Base-by-base conservation (phyloP, 92 coral and sea anemone species). In the Parazoanthus darwini region DNA sequence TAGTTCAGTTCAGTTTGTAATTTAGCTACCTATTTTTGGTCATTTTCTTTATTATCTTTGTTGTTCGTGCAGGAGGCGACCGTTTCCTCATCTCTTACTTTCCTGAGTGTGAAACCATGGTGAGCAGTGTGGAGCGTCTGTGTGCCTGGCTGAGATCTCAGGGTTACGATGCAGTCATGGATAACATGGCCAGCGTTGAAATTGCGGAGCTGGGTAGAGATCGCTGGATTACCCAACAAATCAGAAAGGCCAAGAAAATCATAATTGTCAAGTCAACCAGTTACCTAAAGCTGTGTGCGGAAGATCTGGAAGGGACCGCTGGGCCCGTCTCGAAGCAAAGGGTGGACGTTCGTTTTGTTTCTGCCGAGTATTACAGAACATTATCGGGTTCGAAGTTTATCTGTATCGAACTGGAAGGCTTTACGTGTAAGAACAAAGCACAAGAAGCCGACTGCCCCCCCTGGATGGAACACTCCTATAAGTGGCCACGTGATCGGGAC, bases 161-260 rank as follows among this genome's bases (percentile, higher is more conserved):
- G 50, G 86, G 86, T 38, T 82, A 82, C 50, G 36, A 66, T 4
- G 77, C 54, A 6, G 23, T 82, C 1, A 66, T 82, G 77, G 86
- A 82, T 35, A n/a, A 42, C 22, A 82, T 82, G 86, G 76, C 86
- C 1, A 82, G 86, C 39, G 77, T 42, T n/a, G 77, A 82, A 5
- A 82, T 82, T 38, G 86, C 76, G 9, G 29, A n/a, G 1, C 50
- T 82, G 14, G 86, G 86, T 0, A 82, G 86, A 70, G 77, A 82
- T 33, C 86, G 77, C 37, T 82, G 86, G 86, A 67, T 82, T 42
- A 71, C 66, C 58, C 77, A 82, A 35, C 86, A 82, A 82, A 82
- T 82, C 29, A 82, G 16, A 42, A 82, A 67, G 37, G 86, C 86
- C 8, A 82, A 82, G 59, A 82, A 82, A 70, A 39, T 82, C 23